These are phyloP conservation scores for Lates japonicus DNA, from an alignment of 2,797 vertebrate species.

Conservation along the genomic window DNA sequence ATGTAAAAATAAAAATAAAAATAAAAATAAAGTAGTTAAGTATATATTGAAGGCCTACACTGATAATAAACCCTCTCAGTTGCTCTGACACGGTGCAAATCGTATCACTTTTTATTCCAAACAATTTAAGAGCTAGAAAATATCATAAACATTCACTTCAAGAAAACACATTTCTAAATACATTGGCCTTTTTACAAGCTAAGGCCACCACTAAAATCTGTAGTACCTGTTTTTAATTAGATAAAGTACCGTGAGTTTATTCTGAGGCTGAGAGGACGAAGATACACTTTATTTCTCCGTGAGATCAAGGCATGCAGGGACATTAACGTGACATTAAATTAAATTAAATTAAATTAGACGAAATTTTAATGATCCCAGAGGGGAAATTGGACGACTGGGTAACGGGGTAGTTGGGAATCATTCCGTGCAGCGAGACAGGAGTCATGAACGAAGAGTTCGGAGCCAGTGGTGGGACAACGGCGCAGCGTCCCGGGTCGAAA, in stretches of 20 bases:
- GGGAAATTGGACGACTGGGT: constrained; percentile 44
- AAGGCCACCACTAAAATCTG: background rate
- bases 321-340: background rate
- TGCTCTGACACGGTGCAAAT: constrained; percentile 4
- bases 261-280: background rate
- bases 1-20: background rate
- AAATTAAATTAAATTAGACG: constrained; percentile 45
- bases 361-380: constrained; percentile 41
- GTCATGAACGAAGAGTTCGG: constrained; percentile 52
- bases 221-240: background rate
- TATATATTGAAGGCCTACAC: background rate
- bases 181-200: background rate
- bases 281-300: background rate
- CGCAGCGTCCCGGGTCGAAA: constrained; percentile 56
- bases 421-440: constrained; percentile 60
- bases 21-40: background rate
- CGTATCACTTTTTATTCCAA: constrained; percentile 35
- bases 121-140: constrained; percentile 15
- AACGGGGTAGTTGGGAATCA: constrained; percentile 33
- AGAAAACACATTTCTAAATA: background rate
- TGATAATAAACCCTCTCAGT: background rate
- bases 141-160: constrained; percentile 3
- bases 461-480: constrained; percentile 42
- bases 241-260: background rate
- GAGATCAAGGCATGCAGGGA: background rate